Percentiles rank a stretch among this genome's conserved stretches.
These are phyloP conservation scores for Sinhomidia bicolor DNA, from an alignment of 2,888 invertebrate genomes.

Conservation along the genomic window DNA sequence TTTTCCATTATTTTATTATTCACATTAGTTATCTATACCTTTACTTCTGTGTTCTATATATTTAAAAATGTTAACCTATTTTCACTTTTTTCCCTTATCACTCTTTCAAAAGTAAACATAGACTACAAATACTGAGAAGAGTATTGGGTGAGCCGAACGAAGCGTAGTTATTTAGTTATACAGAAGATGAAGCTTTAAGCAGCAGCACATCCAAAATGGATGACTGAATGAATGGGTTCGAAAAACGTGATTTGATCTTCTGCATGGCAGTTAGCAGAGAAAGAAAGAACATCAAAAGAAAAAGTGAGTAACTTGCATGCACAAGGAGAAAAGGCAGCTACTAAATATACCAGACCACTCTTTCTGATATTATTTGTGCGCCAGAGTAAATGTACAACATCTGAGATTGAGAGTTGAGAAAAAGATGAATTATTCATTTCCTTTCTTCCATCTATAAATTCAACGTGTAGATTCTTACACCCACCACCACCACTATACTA, in stretches of 20 bases:
- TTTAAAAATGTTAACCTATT: slow-evolving; percentile 23
- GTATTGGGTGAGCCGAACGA: neutral
- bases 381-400: slow-evolving; percentile 62
- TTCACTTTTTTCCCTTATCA: slow-evolving; percentile 44
- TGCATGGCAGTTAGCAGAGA: slow-evolving; percentile 41
- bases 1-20: neutral
- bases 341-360: neutral
- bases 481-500: too few species aligned
- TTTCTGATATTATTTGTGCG: neutral
- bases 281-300: slow-evolving; percentile 44
- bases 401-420: slow-evolving; percentile 70
- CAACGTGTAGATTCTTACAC: slow-evolving; percentile 29
- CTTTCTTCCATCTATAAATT: slow-evolving; percentile 50
- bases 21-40: neutral
- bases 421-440: slow-evolving; percentile 71
- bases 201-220: slow-evolving; percentile 53
- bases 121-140: neutral
- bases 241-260: slow-evolving; percentile 66
- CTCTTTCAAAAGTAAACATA: neutral
- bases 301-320: slow-evolving; percentile 27
- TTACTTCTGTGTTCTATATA: neutral
- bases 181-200: slow-evolving; percentile 1
- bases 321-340: neutral
- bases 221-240: slow-evolving; percentile 52
- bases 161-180: slow-evolving; percentile 11